phyloP scores from a whole-genome alignment of 2,797 vertebrate species.

The Enteromius trimaculatus region DNA sequence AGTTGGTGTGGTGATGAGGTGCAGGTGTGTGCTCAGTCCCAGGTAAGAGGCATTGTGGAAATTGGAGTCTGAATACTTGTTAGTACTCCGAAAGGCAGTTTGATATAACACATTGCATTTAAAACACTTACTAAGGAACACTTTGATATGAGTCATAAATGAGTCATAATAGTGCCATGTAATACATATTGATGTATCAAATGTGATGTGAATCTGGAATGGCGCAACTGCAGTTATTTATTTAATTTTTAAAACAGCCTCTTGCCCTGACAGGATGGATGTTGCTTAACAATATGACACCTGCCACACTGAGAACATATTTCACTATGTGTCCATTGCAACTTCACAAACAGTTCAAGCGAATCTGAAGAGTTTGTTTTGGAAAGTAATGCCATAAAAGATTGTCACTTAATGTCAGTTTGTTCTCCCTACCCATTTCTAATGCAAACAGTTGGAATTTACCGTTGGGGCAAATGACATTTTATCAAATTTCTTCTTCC shows the following conservation, averaged over 20 bases:
- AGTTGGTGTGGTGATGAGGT: too few species aligned
- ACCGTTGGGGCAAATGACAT: neutral
- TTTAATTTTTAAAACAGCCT: neutral
- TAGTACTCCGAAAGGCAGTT: neutral
- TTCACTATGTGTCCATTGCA: neutral
- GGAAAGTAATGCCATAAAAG: slow-evolving; percentile 22
- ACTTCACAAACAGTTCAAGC: slow-evolving; percentile 28
- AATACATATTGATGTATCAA: neutral
- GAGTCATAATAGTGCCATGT: neutral
- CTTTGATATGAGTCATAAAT: neutral
- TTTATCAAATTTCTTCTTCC: neutral
- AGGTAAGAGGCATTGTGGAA: too few species aligned
- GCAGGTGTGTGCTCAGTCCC: too few species aligned
- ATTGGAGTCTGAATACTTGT: too few species aligned
- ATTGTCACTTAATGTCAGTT: slow-evolving; percentile 12
- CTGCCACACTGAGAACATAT: neutral
- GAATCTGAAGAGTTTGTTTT: slow-evolving; percentile 14
- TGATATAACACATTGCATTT: neutral
- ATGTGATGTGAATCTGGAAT: neutral
- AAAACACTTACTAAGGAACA: neutral
- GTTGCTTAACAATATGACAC: slow-evolving; percentile 10
- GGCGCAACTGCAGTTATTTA: neutral
- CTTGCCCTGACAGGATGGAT: neutral
- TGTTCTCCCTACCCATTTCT: neutral
- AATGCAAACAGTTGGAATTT: slow-evolving; percentile 30